phyloP scores from a whole-genome alignment of 2,113 vertebrate species.

The Scomber scombrus region DNA sequence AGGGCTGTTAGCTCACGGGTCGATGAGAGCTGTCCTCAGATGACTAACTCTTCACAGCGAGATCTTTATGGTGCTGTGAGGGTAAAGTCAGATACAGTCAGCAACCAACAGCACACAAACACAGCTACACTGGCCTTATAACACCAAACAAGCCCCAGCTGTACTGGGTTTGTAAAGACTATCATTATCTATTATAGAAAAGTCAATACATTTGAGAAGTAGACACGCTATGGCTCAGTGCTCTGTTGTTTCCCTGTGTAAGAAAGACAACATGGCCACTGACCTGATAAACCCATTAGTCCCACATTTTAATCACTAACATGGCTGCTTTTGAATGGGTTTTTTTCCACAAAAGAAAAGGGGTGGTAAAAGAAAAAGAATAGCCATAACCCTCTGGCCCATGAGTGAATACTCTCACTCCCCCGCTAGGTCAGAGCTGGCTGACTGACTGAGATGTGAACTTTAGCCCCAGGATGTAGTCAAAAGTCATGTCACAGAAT shows the following conservation, averaged over 20 bases:
- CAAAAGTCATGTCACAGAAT: slow-evolving; percentile 31
- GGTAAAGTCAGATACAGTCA: slow-evolving; percentile 15
- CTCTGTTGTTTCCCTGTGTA: background rate
- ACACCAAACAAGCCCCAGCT: slow-evolving; percentile 3
- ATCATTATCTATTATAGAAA: slow-evolving; percentile 52
- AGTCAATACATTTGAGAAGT: slow-evolving; percentile 30
- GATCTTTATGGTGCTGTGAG: slow-evolving; percentile 25
- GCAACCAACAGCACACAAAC: slow-evolving; percentile 23
- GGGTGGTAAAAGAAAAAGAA: slow-evolving; percentile 10
- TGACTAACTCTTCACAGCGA: slow-evolving; percentile 44
- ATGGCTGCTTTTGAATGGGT: background rate
- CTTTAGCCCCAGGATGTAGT: slow-evolving; percentile 40
- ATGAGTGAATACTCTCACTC: slow-evolving; percentile 19
- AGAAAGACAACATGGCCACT: background rate
- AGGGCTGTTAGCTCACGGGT: slow-evolving; percentile 49
- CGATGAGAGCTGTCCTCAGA: slow-evolving; percentile 57
- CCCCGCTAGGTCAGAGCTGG: background rate
- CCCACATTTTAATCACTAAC: background rate
- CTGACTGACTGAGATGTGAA: slow-evolving; percentile 24
- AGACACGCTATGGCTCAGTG: background rate
- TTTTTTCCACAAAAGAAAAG: slow-evolving; percentile 3
- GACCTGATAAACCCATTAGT: background rate
- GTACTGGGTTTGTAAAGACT: background rate
- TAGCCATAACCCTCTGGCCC: background rate
- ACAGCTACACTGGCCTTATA: background rate